Percentiles rank a stretch among this genome's conserved stretches.
phyloP scores from a whole-genome alignment of 2,888 invertebrate species.

The Tenthredo notha region DNA sequence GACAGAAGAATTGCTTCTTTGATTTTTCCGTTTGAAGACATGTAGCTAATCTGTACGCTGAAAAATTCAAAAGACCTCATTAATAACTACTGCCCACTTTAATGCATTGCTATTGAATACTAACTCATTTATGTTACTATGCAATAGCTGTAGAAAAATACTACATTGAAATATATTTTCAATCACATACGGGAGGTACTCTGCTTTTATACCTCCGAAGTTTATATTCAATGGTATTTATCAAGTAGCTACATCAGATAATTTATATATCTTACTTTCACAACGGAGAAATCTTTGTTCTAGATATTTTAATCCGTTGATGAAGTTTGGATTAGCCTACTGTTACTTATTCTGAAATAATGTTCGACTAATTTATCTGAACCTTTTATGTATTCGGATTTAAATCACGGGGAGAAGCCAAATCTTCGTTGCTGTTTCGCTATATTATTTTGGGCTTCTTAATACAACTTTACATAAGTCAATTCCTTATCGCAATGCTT shows the following conservation, averaged over 20 bases:
- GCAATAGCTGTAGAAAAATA: background rate
- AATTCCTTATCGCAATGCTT: conserved; percentile 67
- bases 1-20: conserved; percentile 46
- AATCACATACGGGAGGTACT: background rate
- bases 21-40: conserved; percentile 59
- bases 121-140: background rate
- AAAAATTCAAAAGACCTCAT: conserved; percentile 24
- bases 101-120: background rate
- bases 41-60: conserved; percentile 19
- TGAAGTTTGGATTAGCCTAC: background rate
- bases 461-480: conserved; percentile 68
- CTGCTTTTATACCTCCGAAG: background rate
- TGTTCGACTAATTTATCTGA: background rate
- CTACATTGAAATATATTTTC: background rate
- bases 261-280: background rate
- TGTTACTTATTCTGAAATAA: background rate
- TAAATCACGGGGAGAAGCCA: background rate
- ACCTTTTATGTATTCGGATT: background rate
- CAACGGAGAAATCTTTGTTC: background rate
- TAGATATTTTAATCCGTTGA: background rate
- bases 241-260: background rate
- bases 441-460: conserved; percentile 30
- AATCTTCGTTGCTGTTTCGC: background rate
- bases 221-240: background rate
- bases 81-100: background rate